Percentiles rank a stretch among this genome's conserved stretches.
Evolutionary conservation across 2,888 invertebrate genomes (phyloP).

Genomic region (Ophraella communa): DNA sequence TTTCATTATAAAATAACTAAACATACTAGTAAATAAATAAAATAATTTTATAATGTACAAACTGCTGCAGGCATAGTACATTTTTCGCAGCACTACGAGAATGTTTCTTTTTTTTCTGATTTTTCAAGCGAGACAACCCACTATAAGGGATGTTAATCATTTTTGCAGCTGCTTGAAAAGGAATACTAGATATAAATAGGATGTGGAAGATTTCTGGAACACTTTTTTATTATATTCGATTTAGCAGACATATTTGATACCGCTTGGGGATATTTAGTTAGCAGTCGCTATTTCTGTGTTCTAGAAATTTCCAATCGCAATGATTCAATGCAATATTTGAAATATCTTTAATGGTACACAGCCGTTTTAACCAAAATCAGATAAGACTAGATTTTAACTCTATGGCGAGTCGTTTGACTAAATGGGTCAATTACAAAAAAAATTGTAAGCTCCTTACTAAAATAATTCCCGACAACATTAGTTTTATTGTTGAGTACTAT

Average conservation of each 20-base stretch:
- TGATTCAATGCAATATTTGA: constrained; percentile 38
- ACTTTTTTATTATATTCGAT: background rate
- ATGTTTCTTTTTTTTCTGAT: constrained; percentile 8
- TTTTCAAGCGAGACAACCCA: constrained; percentile 19
- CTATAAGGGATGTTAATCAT: constrained; percentile 21
- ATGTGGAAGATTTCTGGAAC: constrained; percentile 12
- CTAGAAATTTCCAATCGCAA: constrained; percentile 18
- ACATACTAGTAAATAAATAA: constrained; percentile 37
- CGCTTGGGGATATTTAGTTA: too few relatives aligned
- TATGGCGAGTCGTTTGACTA: constrained; percentile 52
- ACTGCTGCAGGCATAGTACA: constrained; percentile 32
- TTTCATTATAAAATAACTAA: constrained; percentile 32
- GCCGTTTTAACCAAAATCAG: constrained; percentile 55
- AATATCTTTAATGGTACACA: constrained; percentile 58
- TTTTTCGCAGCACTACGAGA: constrained; percentile 21
- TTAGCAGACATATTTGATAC: too few relatives aligned
- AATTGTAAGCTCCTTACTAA: background rate
- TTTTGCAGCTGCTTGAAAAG: constrained; percentile 28
- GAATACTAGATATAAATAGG: constrained; percentile 14
- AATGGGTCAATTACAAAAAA: constrained; percentile 25
- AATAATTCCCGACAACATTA: background rate
- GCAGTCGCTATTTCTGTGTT: too few relatives aligned
- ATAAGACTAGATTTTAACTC: constrained; percentile 54
- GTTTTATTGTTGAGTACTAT: background rate
- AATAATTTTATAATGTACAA: constrained; percentile 36